These are phyloP conservation scores for Enteromius fasciolatus DNA, from an alignment of 2,797 vertebrate species.

Conservation along the genomic window DNA sequence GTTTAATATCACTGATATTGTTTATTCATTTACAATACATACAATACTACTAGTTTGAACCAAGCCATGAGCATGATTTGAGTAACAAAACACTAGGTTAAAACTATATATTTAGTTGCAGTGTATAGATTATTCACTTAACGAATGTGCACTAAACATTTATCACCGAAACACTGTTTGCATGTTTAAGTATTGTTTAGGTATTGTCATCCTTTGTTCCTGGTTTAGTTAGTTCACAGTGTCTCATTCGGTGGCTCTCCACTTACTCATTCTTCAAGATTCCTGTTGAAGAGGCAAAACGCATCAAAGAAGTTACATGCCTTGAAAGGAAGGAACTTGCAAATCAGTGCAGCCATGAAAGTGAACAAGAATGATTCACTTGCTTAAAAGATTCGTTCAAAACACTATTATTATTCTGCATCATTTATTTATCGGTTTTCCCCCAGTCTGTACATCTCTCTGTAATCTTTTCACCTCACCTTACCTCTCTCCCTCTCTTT, in stretches of 20 bases:
- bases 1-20: not conserved
- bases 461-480: constrained; percentile 21
- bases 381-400: not conserved
- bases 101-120: not conserved
- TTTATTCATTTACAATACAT: no score
- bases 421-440: not conserved
- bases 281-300: not conserved
- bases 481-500: constrained; percentile 12
- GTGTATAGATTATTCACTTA: not conserved
- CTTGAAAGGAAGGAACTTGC: not conserved
- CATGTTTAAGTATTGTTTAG: not conserved
- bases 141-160: not conserved
- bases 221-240: not conserved
- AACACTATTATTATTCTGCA: not conserved
- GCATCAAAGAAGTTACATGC: not conserved
- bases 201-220: not conserved
- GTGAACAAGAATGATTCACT: not conserved
- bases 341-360: constrained; percentile 10
- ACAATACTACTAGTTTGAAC: not conserved
- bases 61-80: not conserved
- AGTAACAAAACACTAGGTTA: not conserved
- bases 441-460: not conserved
- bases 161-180: not conserved
- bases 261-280: not conserved
- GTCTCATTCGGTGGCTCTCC: not conserved